Base-by-base conservation (phyloP, 2,113 vertebrate genomes). In the Colinus virginianus region DNA sequence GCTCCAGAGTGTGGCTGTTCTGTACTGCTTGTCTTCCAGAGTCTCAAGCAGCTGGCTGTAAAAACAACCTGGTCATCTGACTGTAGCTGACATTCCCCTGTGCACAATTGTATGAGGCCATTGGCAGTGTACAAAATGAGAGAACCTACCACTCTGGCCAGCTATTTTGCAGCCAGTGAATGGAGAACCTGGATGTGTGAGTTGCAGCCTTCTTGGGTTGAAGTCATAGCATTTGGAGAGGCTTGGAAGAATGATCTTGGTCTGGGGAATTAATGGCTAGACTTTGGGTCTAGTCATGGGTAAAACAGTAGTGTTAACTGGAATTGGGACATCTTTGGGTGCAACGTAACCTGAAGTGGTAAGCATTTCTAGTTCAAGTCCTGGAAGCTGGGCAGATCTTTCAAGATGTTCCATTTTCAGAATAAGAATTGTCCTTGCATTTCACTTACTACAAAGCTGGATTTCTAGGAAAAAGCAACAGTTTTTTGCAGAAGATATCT, bases 401-500 rank as follows among this genome's bases (percentile, higher is more conserved):
- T 15, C 83, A 53, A 67, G 55, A 9, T 5, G 1, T 78, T 91
- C 32, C 7, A 14, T 67, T 87, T 90, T 70, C 61, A 84, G 42
- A 80, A 7, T 67, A 70, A 91, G n/a, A 84, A 11, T 76, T 61
- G 88, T 88, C 87, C 70, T 95, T 63, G 49, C 55, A 81, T 94
- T 96, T 96, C 75, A 87, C 3, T 66, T 84, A 28, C 53, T 87
- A 13, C 40, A 38, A 62, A 78, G 45, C 32, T 85, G 30, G 42
- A 67, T 74, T 82, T 81, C 59, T 89, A 34, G 28, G 48, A 66
- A 87, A 40, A 87, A 46, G n/a, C 43, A 79, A 8, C 68, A 51
- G 26, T 36, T 69, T 91, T 2, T 19, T 78, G 48, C 20, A 61
- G 75, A 66, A 87, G 48, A 71, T 48, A 34, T 76, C 40, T 78